Base-by-base conservation (phyloP, 2,113 vertebrate species). In the Xiphophorus hellerii region DNA sequence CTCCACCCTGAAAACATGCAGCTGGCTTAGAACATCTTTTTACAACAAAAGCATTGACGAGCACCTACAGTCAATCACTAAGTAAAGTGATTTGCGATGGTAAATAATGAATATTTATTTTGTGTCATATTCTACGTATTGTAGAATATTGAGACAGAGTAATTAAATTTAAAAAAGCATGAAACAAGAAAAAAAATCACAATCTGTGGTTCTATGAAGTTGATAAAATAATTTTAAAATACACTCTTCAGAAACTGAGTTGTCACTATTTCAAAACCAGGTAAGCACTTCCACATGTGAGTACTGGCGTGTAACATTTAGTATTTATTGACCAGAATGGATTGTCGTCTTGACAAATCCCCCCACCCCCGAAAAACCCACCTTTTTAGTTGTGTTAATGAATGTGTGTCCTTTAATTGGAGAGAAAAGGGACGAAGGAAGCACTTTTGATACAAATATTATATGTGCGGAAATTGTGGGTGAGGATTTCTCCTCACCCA, bases 1-100 rank as follows among this genome's bases (percentile, higher is more conserved):
- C 93, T 99, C 98, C 83, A 99, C 98, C 89, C 98, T 99, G 88
- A 62, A 82, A 84, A 85, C 27, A 80, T 35, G 87, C 48, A 62
- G 31, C 31, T 4, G 42, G 28, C 27, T 83, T 68, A 71, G 35
- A 69, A 75, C 3, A 65, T 42, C 3, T 62, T 66, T 48, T 1
- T 15, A 6, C 30, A 80, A 25, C 42, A 30, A n/a, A 75, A 62
- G 68, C 22, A 58, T 62, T 14, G 28, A 80, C 25, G 22, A 58
- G 67, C 29, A 69, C 73, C 4, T 66, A 22, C 35, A 54, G 44
- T 79, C 61, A 69, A 80, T 74, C 37, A 64, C 44, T 20, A 48
- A 48, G 44, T 48, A 48, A 44, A 44, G 44, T 48, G 5, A 71
- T 65, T 30, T 73, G 33, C 69, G 77, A 81, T 70, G 74, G n/a